Conservation (phyloP, 2,888 invertebrate species). For the Geotrupes spiniger region DNA sequence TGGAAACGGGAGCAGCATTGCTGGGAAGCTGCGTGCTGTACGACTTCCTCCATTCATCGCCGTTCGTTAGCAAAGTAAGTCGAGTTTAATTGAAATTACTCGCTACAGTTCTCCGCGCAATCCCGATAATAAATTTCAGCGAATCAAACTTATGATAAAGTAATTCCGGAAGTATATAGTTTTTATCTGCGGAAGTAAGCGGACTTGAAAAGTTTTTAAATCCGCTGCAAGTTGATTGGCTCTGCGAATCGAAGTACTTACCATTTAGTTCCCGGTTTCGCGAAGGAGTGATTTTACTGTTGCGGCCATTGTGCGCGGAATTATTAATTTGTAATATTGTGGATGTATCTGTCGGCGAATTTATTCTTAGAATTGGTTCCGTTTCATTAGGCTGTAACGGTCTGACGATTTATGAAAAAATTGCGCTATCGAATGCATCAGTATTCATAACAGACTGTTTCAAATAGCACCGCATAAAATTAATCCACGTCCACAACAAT, state of each 20-base stretch:
- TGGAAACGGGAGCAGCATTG: too few relatives aligned
- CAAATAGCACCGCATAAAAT: too few relatives aligned
- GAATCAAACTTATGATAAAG: constrained; percentile 29
- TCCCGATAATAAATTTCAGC: constrained; percentile 27
- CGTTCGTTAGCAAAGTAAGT: constrained; percentile 13
- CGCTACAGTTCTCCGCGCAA: constrained; percentile 7
- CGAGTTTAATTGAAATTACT: constrained; percentile 17
- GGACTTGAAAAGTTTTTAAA: constrained; percentile 37
- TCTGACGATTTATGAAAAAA: too few relatives aligned
- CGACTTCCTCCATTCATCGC: neutral
- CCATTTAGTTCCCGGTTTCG: constrained; percentile 30
- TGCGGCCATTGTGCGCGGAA: neutral
- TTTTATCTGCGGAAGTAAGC: constrained; percentile 29
- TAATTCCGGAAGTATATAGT: constrained; percentile 25
- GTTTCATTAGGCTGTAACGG: too few relatives aligned
- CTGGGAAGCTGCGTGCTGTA: too few relatives aligned
- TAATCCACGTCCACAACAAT: too few relatives aligned
- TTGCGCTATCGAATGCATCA: too few relatives aligned
- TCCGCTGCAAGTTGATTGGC: constrained; percentile 44
- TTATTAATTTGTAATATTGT: constrained; percentile 10
- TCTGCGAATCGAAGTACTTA: constrained; percentile 42
- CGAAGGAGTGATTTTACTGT: constrained; percentile 7
- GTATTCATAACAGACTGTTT: too few relatives aligned
- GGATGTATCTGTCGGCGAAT: constrained; percentile 16
- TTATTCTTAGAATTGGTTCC: too few relatives aligned